Base-by-base conservation (phyloP, 64 coral and sea anemone genomes). In the Pachyseris speciosa region DNA sequence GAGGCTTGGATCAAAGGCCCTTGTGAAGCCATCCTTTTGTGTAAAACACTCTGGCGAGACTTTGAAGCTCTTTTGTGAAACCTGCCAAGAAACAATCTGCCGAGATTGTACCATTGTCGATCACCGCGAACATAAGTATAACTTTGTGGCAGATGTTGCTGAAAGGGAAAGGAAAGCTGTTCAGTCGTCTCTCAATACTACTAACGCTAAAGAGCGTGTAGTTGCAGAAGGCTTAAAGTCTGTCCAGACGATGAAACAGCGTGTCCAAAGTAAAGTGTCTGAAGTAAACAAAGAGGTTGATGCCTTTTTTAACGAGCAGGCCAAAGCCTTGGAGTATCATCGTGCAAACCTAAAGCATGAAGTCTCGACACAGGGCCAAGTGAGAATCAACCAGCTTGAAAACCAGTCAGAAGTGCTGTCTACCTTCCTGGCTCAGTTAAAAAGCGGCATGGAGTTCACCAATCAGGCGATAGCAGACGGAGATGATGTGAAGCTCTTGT, bases 21-120 rank as follows among this genome's bases (percentile, higher is more conserved):
- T 75, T 25, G 38, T 40, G 42, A 74, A 65, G 39, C 86, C 78
- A 28, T 34, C 55, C 5, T 84, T 30, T 47, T 92, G 80, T 47
- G 32, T 3, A 16, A 84, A 85, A 43, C 90, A 92, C 50, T 60
- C 43, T 48, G 80, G 79, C 5, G 90, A 83, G 37, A 30, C 44
- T 11, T 9, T 71, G 55, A 92, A 92, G 25, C 52, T 92, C 7
- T 92, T 75, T 72, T 92, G 90, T 37, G 51, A 77, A 34, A 84
- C 79, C 27, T 92, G 90, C 40, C 80, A 92, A 37, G 20, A 61
- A 64, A 72, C 78, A 32, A 92, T 92, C 34, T 92, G 90, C 27
- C 67, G 90, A 29, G 90, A 92, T 51, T 92, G 90, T 45, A 92
- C 90, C 65, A 92, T 92, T 85, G 67, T 92, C 48, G 90, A 85